A percentile compares a stretch with the other conserved stretches of the same genome.
Conservation (phyloP, 2,113 vertebrate species). For the Eupsittula cactorum region DNA sequence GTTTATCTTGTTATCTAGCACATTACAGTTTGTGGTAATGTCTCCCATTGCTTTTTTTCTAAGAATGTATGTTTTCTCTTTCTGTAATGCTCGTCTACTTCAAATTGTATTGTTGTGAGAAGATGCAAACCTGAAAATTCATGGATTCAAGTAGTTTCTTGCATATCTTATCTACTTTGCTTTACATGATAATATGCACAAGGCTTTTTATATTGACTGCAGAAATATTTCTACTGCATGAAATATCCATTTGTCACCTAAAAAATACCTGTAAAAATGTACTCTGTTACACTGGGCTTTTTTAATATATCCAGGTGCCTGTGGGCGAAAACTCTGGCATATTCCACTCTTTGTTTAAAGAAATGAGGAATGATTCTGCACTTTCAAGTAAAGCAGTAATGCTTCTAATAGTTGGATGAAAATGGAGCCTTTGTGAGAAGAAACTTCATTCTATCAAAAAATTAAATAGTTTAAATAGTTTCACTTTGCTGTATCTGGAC, state of each 20-base stretch:
- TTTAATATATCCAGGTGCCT: neutral
- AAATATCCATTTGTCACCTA: slow-evolving; percentile 5
- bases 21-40: neutral
- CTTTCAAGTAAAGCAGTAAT: slow-evolving; percentile 26
- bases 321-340: neutral
- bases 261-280: neutral
- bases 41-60: neutral
- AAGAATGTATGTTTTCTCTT: neutral
- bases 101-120: neutral
- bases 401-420: neutral
- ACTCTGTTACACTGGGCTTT: neutral
- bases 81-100: neutral
- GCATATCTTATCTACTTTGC: neutral
- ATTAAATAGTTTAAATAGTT: neutral
- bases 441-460: neutral
- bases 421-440: neutral
- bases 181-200: neutral
- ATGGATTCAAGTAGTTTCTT: neutral
- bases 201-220: neutral
- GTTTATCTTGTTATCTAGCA: slow-evolving; percentile 20
- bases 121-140: neutral
- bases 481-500: neutral
- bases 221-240: slow-evolving; percentile 1
- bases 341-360: neutral
- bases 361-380: neutral